These are phyloP conservation scores for Sphaerophoria rueppellii DNA, from an alignment of 2,888 invertebrate genomes.

Conservation along the genomic window DNA sequence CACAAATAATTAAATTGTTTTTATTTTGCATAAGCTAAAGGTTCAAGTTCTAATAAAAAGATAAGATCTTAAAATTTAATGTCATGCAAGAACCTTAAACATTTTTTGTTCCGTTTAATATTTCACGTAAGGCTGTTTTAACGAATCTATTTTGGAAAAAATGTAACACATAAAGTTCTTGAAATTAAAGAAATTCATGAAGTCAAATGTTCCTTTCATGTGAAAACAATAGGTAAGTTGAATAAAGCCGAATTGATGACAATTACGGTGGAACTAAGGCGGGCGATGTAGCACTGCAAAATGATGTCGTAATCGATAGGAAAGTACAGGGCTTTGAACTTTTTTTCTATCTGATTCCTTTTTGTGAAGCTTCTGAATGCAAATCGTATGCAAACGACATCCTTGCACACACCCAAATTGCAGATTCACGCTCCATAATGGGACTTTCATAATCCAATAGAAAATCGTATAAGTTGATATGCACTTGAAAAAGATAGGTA, in stretches of 20 bases:
- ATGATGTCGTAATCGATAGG: constrained; percentile 67
- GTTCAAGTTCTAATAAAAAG: no score
- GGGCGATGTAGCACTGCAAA: constrained; percentile 30
- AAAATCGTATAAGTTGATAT: constrained; percentile 67
- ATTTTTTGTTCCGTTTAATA: no score
- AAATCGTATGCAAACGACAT: constrained; percentile 71
- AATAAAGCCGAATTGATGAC: constrained; percentile 32
- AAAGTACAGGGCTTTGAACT: constrained; percentile 55
- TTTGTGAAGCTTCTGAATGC: constrained; percentile 58
- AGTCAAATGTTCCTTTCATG: constrained; percentile 24
- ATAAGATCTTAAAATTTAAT: no score
- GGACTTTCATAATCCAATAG: constrained; percentile 66
- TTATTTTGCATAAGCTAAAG: no score
- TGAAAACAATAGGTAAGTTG: constrained; percentile 20
- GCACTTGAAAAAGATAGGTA: constrained; percentile 59
- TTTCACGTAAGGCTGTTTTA: no score
- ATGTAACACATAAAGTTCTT: constrained; percentile 30
- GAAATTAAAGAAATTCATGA: constrained; percentile 14
- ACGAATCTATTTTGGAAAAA: no score
- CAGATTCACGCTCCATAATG: constrained; percentile 49
- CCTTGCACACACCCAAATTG: constrained; percentile 8
- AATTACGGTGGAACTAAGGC: constrained; percentile 8
- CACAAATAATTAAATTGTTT: no score
- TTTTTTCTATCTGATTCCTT: constrained; percentile 46
- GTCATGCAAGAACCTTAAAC: no score